These are phyloP conservation scores for Agapostemon virescens DNA, from an alignment of 2,888 invertebrate species.

Conservation along the genomic window DNA sequence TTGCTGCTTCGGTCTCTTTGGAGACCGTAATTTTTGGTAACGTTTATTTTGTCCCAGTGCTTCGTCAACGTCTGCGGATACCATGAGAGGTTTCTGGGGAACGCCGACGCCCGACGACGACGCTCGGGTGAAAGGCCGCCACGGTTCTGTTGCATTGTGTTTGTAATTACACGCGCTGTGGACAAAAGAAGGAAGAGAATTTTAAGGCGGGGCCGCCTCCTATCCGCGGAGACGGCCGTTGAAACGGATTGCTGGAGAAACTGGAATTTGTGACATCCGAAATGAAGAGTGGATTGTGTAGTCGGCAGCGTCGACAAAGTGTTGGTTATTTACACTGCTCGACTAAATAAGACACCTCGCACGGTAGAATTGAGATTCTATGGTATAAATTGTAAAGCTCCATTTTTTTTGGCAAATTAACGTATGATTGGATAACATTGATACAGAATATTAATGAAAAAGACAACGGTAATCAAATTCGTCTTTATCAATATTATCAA, in stretches of 20 bases:
- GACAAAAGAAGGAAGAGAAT: conserved; percentile 11
- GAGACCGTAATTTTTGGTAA: conserved; percentile 4
- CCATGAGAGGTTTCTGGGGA: neutral
- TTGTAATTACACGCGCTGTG: conserved; percentile 13
- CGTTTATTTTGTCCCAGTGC: conserved; percentile 14
- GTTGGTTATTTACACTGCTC: neutral
- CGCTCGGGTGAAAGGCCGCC: neutral
- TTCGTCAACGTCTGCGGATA: conserved; percentile 8
- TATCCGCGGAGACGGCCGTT: neutral
- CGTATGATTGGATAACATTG: too few species aligned
- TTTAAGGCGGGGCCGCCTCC: conserved; percentile 5
- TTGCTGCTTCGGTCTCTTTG: neutral
- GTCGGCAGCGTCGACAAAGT: neutral
- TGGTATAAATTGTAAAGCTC: too few species aligned
- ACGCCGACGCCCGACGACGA: neutral
- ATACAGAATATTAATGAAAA: too few species aligned
- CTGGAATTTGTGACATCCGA: neutral
- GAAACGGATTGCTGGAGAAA: neutral
- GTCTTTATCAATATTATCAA: conserved; percentile 11
- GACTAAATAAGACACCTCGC: too few species aligned
- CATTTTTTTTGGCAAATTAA: too few species aligned
- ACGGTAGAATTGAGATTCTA: too few species aligned
- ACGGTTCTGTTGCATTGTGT: conserved; percentile 3
- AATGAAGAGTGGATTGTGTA: neutral
- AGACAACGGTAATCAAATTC: neutral